These are phyloP conservation scores for Aegypius monachus DNA, from an alignment of 2,113 vertebrate genomes.

Conservation along the genomic window DNA sequence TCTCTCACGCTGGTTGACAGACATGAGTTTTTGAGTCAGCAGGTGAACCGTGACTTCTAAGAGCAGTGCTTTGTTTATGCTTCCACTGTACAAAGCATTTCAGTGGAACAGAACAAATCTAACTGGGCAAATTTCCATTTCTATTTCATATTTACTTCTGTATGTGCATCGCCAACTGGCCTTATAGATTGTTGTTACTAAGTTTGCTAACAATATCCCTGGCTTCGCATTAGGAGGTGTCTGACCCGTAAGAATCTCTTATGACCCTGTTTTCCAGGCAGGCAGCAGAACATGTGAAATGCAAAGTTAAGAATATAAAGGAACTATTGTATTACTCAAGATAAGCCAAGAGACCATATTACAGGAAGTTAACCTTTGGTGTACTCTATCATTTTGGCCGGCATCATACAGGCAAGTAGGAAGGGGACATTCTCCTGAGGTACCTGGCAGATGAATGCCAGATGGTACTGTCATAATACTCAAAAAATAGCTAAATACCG, in stretches of 20 bases:
- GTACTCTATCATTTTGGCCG: slow-evolving; percentile 14
- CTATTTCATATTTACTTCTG: neutral
- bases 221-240: neutral
- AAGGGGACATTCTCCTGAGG: slow-evolving; percentile 39
- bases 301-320: slow-evolving; percentile 25
- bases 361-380: slow-evolving; percentile 41
- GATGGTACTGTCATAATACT: slow-evolving; percentile 56
- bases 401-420: slow-evolving; percentile 16
- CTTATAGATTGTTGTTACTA: neutral
- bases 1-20: slow-evolving; percentile 15
- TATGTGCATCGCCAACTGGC: neutral
- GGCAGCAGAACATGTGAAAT: neutral
- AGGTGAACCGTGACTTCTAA: slow-evolving; percentile 53
- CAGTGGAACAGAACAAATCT: slow-evolving; percentile 7
- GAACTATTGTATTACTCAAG: slow-evolving; percentile 29
- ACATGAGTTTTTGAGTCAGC: slow-evolving; percentile 23
- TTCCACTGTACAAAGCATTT: slow-evolving; percentile 10
- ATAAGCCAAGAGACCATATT: slow-evolving; percentile 2
- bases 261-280: neutral
- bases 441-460: slow-evolving; percentile 52
- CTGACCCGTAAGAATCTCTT: slow-evolving; percentile 1
- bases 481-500: slow-evolving; percentile 21
- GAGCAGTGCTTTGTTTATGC: slow-evolving; percentile 39
- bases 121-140: neutral
- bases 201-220: neutral